Evolutionary conservation across 2,888 invertebrate genomes (phyloP), one percentile per base, ranked within the genome.

Genomic region (Cremastobaeus sp.): DNA sequence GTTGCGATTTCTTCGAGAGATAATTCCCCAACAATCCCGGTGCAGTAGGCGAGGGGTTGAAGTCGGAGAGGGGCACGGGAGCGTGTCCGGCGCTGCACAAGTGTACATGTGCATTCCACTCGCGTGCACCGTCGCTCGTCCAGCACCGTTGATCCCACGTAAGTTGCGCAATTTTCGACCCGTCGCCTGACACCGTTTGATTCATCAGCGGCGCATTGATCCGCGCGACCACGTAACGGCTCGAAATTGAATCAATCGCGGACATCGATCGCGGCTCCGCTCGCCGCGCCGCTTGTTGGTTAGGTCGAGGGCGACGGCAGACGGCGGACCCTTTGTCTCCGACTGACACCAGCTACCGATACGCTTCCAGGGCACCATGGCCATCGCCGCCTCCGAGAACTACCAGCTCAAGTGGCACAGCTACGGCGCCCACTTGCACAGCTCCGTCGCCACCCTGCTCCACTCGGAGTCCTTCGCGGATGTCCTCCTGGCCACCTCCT

Each of bases 401-500:
- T 95, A 95, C 88, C 95, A 95, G 88, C 90, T 95, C 55, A 95
- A 95, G 90, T 95, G 95, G 95, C 94, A 95, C 88, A 95, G 95
- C 78, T 95, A 94, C 89, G 92, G 93, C 82, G 91, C 93, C 21
- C 94, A 95, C 89, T 89, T 95, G 81, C 95, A 95, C 88, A 92
- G 93, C 52, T 95, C 94, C 74, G 93, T 95, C 48, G 93, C 95
- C 68, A 92, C 93, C 12, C 88, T 94, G 82, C 91, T 93, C 12
- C 92, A 93, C 70, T 94, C 93, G 82, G 95, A 95, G 85, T 91
- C 93, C 78, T 95, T 94, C 85, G 93, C 95, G 39, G 95, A 95
- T 86, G 95, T 95, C 60, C 91, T 94, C 71, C 88, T 95, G 65
- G 93, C 94, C 77, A 94, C 95, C 4, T 91, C 92, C 84, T 93